Percentiles rank a stretch among this genome's conserved stretches.
Conservation (phyloP, 2,888 invertebrate species). For the Busseola fusca region DNA sequence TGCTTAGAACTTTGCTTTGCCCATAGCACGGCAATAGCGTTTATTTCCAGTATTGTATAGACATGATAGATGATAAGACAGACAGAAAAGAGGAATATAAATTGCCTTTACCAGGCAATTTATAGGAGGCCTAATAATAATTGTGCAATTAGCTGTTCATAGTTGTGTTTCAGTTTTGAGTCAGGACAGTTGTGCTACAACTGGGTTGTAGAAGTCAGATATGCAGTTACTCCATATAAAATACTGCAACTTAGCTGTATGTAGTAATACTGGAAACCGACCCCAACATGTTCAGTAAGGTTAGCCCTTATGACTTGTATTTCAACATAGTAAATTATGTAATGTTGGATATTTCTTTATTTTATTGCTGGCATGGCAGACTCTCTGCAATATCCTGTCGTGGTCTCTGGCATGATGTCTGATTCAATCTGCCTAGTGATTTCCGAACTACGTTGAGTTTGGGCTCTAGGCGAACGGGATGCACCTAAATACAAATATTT, state of each 20-base stretch:
- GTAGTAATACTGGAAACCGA: not conserved
- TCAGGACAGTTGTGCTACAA: not conserved
- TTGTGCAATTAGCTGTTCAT: not conserved
- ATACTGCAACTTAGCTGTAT: not conserved
- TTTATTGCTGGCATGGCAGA: not conserved
- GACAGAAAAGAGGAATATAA: not conserved
- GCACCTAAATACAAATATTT: not conserved
- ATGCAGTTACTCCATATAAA: no score
- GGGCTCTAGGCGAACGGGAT: not conserved
- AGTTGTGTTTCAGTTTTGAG: not conserved
- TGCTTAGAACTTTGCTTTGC: not conserved
- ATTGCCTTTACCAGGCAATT: not conserved
- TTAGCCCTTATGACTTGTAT: not conserved
- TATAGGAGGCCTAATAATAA: not conserved
- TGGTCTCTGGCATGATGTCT: not conserved
- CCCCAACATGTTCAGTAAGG: not conserved
- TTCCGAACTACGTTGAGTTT: not conserved
- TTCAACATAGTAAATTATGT: not conserved
- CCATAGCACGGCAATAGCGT: not conserved
- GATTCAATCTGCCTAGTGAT: not conserved
- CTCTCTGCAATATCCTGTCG: not conserved
- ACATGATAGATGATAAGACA: not conserved
- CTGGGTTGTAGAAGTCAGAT: not conserved
- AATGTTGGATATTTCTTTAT: not conserved
- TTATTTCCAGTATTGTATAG: not conserved